Conservation (phyloP, 1,140 invertebrate genomes). For the Papilio xuthus region DNA sequence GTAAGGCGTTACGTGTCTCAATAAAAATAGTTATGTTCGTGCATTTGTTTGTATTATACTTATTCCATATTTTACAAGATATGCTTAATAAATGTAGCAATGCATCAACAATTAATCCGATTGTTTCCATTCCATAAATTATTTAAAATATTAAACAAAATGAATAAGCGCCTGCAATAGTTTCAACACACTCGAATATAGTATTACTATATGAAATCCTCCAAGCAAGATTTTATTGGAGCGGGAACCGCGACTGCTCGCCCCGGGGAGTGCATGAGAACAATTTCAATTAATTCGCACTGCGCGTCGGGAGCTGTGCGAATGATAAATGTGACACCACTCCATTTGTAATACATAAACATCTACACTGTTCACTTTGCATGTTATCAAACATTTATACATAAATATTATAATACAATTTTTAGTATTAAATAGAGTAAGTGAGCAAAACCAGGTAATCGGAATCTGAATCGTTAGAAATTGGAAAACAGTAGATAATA, state of each 20-base stretch:
- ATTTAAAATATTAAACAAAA: not conserved
- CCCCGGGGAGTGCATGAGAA: conserved; percentile 24
- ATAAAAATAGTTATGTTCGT: not conserved
- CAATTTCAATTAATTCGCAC: conserved; percentile 28
- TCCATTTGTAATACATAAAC: conserved; percentile 23
- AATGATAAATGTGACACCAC: conserved; percentile 20
- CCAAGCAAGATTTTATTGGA: conserved; percentile 17
- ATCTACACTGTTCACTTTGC: conserved; percentile 12
- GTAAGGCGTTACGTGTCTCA: not conserved
- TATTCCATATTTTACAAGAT: too few species aligned
- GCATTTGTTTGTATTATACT: too few species aligned
- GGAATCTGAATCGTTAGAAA: too few species aligned
- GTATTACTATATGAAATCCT: not conserved
- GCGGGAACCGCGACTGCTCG: conserved; percentile 9
- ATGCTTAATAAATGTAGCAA: too few species aligned
- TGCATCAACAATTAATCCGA: too few species aligned
- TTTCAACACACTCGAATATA: not conserved
- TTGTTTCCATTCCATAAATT: not conserved
- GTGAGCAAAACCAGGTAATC: too few species aligned
- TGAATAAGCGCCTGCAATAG: not conserved
- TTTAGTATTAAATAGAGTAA: not conserved
- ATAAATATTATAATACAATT: not conserved
- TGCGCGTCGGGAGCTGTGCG: conserved; percentile 5
- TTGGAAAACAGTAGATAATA: too few species aligned
- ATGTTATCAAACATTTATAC: not conserved